Conservation (phyloP, 2,888 invertebrate species). For the Mallateleia sp. region DNA sequence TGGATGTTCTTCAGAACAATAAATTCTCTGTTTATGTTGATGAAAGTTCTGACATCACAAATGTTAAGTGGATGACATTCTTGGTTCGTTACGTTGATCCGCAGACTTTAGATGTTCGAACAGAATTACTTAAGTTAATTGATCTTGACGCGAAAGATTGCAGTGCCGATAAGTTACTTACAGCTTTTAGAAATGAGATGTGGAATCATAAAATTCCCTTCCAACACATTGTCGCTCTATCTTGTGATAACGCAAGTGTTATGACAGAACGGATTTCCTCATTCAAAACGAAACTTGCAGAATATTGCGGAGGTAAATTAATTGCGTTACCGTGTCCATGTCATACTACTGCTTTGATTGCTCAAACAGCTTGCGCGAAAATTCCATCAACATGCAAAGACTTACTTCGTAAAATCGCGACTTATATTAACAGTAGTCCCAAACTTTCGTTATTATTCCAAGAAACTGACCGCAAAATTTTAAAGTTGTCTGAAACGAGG, state of each 20-base stretch:
- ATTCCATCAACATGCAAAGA: constrained; percentile 44
- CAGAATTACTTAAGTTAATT: not conserved
- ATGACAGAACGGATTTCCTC: not conserved
- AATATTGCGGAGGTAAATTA: constrained; percentile 6
- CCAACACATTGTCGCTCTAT: not conserved
- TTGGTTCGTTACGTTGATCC: constrained; percentile 17
- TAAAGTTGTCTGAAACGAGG: constrained; percentile 52
- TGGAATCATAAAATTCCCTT: not conserved
- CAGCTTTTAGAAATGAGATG: constrained; percentile 1
- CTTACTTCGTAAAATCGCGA: constrained; percentile 24
- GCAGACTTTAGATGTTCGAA: not conserved
- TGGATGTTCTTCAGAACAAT: not conserved
- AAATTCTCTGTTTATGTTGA: constrained; percentile 5
- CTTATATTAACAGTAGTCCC: constrained; percentile 41
- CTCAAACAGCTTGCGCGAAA: constrained; percentile 39
- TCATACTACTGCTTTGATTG: constrained; percentile 66
- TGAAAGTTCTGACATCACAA: not conserved
- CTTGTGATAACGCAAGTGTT: constrained; percentile 24
- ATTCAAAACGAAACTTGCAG: constrained; percentile 12
- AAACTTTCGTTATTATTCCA: constrained; percentile 18
- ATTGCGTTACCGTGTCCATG: constrained; percentile 63
- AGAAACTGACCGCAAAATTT: constrained; percentile 30
- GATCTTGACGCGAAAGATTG: constrained; percentile 1
- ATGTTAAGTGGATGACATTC: constrained; percentile 43
- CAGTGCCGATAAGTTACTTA: not conserved